phyloP scores from a whole-genome alignment of 2,797 vertebrate species.

The Paratrypauchen microcephalus region DNA sequence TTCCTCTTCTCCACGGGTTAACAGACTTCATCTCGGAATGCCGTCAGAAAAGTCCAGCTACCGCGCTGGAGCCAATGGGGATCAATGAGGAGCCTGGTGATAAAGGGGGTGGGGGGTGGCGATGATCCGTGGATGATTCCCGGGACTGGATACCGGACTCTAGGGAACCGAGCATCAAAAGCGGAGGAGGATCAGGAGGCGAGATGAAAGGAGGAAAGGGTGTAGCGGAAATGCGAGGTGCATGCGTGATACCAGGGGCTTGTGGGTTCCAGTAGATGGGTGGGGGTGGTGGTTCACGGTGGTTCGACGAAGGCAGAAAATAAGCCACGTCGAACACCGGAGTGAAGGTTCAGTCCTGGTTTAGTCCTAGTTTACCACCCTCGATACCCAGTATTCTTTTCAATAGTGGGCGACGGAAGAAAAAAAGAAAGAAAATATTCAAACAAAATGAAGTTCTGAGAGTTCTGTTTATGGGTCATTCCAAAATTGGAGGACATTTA shows the following conservation, averaged over 20 bases:
- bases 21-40: not conserved
- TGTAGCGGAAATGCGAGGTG: constrained; percentile 4
- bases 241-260: not conserved
- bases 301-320: too few relatives aligned
- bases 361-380: not conserved
- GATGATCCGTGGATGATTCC: not conserved
- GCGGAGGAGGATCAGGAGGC: not conserved
- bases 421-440: too few relatives aligned
- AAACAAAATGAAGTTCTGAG: too few relatives aligned
- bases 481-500: too few relatives aligned
- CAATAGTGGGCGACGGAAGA: too few relatives aligned
- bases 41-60: not conserved
- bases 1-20: not conserved
- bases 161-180: not conserved
- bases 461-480: too few relatives aligned
- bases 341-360: not conserved
- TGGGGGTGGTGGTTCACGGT: not conserved
- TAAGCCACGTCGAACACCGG: not conserved
- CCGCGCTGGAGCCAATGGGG: not conserved
- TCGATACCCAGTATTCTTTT: too few relatives aligned
- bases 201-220: constrained; percentile 3
- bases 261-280: not conserved
- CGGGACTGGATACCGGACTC: not conserved
- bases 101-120: not conserved
- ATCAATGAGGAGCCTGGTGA: not conserved